A percentile compares a stretch with the other conserved stretches of the same genome.
Conservation (phyloP, 2,113 vertebrate genomes). For the Pholis gunnellus region DNA sequence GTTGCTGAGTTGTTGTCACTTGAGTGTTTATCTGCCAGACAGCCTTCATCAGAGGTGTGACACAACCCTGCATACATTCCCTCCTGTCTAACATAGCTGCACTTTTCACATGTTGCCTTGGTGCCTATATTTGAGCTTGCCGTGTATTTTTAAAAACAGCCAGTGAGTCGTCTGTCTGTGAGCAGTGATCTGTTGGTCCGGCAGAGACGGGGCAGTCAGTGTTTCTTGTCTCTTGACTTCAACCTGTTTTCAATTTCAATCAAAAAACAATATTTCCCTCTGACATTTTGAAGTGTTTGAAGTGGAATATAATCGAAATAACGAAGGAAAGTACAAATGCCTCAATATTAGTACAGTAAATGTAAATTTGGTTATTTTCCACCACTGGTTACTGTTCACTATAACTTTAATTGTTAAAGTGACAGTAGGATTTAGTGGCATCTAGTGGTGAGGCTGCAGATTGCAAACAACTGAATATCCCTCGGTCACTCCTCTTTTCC, state of each 20-base stretch:
- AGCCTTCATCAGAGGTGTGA: constrained; percentile 53
- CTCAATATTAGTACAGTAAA: too few species aligned
- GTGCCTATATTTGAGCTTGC: constrained; percentile 61
- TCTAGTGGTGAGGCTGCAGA: too few species aligned
- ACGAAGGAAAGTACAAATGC: too few species aligned
- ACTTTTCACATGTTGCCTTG: constrained; percentile 66
- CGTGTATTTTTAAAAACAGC: constrained; percentile 54
- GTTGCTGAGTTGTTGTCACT: constrained; percentile 51
- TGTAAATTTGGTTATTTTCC: neutral
- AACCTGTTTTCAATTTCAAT: too few species aligned
- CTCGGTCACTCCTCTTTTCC: too few species aligned
- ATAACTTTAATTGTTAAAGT: too few species aligned
- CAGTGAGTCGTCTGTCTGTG: constrained; percentile 13
- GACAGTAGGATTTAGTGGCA: too few species aligned
- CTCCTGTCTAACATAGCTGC: constrained; percentile 55
- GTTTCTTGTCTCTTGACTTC: neutral
- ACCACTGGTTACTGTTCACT: neutral
- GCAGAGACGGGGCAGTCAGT: neutral
- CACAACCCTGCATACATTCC: constrained; percentile 49
- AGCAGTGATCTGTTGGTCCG: neutral
- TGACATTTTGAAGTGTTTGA: too few species aligned
- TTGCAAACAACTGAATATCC: too few species aligned
- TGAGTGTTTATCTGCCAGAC: constrained; percentile 58
- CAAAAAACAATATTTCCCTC: neutral
- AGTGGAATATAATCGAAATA: too few species aligned